A percentile compares a stretch with the other conserved stretches of the same genome.
phyloP scores from a whole-genome alignment of 2,113 vertebrate genomes.

The Ochotona curzoniae region DNA sequence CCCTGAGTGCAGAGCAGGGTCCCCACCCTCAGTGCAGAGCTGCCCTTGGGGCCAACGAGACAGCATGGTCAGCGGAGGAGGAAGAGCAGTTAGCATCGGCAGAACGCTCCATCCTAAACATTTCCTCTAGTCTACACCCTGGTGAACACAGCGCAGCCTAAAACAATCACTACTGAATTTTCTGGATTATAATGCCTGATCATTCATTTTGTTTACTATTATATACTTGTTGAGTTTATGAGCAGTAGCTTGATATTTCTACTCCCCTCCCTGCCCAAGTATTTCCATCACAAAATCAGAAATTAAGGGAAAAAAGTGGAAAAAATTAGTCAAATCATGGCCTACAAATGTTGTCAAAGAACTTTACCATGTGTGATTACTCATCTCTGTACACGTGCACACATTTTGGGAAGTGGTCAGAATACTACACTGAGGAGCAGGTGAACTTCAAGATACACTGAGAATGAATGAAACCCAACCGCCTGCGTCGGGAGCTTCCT shows the following conservation, averaged over 20 bases:
- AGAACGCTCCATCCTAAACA: not conserved
- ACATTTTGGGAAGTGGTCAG: not conserved
- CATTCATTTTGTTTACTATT: not conserved
- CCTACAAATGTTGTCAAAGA: not conserved
- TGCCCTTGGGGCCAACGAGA: no score
- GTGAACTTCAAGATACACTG: no score
- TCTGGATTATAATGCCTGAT: not conserved
- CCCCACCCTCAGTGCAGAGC: no score
- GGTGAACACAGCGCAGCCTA: not conserved
- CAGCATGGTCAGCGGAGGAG: no score
- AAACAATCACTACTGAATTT: constrained; percentile 8
- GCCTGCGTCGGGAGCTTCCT: no score
- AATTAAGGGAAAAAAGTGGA: not conserved
- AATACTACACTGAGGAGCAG: no score
- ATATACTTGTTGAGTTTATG: not conserved
- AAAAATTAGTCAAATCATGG: not conserved
- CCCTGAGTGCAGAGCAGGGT: no score
- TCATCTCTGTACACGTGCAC: not conserved
- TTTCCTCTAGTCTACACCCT: not conserved
- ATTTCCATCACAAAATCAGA: not conserved
- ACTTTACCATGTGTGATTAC: not conserved
- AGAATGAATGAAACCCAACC: no score
- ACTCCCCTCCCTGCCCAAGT: not conserved
- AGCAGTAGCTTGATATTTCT: not conserved
- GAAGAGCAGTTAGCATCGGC: not conserved